Evolutionary conservation across 2,113 vertebrate genomes (phyloP), one percentile per base, ranked within the genome.

Genomic region (Electrona antarctica): DNA sequence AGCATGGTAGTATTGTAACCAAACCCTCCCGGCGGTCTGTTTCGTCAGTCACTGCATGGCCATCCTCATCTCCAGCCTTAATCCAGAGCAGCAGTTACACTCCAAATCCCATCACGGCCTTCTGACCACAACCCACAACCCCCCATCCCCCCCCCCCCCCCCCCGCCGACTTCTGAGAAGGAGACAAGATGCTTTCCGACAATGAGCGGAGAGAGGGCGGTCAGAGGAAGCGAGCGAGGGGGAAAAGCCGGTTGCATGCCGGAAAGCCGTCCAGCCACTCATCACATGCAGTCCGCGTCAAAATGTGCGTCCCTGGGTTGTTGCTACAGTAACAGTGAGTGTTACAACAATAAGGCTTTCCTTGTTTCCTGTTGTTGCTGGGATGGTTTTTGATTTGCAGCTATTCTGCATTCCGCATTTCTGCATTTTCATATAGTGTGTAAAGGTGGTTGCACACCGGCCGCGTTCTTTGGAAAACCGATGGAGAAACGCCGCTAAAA

Each of bases 51-150:
- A 76, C 77, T 60, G 21, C 21, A 21, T 21, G 29, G 67, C 79
- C 80, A 77, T 90, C 83, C 74, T 83, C 82, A 83, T 87, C 79
- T 76, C 81, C 85, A 80, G 84, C 77, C 77, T 82, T 87, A 85
- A 90, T 90, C 79, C 80, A 69, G 83, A 89, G 82, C 72, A 88
- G 85, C 87, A 90, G 82, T 78, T 85, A 84, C 85, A 90, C 85
- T 85, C 84, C 63, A 76, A 87, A 88, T 88, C 85, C 85, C 85
- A 76, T 79, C 78, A 71, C 76, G 77, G 79, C 81, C 82, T 77
- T 80, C 76, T 80, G 13, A 77, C 85, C 65, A 72, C 52, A 79
- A 80, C 70, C 80, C 64, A 59, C 73, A 73, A 80, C 78, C 82
- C 82, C 59, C 59, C 56, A 59, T 2, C 21, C 21, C 5, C 5